Conservation (phyloP, 2,888 invertebrate species). For the Rhingia campestris region DNA sequence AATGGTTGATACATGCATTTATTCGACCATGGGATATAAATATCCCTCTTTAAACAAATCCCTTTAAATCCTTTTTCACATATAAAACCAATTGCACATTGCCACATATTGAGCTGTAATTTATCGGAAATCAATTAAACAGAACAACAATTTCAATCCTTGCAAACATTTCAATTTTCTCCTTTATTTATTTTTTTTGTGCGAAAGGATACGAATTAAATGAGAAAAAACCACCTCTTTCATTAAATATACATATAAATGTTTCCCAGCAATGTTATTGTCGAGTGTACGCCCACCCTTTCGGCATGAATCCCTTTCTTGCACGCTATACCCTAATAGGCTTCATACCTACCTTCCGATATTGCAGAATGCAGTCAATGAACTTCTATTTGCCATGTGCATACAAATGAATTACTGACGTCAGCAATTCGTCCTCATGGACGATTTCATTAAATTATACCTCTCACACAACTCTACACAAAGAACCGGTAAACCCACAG, state of each 20-base stretch:
- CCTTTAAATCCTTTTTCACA: too few relatives aligned
- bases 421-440: slow-evolving; percentile 33
- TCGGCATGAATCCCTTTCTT: slow-evolving; percentile 40
- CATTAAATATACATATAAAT: slow-evolving; percentile 43
- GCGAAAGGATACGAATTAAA: too few relatives aligned
- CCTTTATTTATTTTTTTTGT: background rate
- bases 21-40: too few relatives aligned
- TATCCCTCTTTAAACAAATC: too few relatives aligned
- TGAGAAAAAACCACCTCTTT: background rate
- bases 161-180: background rate
- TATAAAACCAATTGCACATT: too few relatives aligned
- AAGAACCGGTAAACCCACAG: background rate
- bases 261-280: slow-evolving; percentile 11
- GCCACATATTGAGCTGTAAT: too few relatives aligned
- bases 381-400: slow-evolving; percentile 30
- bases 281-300: background rate
- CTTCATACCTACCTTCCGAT: background rate
- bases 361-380: slow-evolving; percentile 35
- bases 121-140: too few relatives aligned
- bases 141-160: slow-evolving; percentile 3
- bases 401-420: slow-evolving; percentile 40
- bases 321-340: slow-evolving; percentile 13
- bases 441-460: slow-evolving; percentile 34
- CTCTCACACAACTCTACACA: slow-evolving; percentile 24
- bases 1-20: too few relatives aligned